Evolutionary conservation across 2,113 vertebrate species (phyloP).

Genomic region (Papio anubis): DNA sequence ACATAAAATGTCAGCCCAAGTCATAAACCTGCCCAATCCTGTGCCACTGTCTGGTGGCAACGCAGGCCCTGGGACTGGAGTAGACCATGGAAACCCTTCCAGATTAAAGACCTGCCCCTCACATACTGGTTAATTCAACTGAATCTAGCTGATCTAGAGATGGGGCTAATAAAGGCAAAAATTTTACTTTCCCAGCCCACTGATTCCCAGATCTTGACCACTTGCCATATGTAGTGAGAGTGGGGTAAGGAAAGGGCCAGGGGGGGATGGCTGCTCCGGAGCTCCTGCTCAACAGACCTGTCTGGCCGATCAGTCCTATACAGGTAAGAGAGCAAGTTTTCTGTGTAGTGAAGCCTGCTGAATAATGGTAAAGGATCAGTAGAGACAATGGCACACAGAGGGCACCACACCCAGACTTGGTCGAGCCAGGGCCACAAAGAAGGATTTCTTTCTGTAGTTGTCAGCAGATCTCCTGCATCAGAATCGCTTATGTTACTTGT

Average conservation of each 20-base stretch:
- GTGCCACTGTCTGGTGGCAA: background rate
- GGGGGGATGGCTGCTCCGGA: background rate
- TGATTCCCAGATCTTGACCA: background rate
- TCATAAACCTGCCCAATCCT: background rate
- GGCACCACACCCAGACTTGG: background rate
- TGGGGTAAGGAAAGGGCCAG: too few relatives aligned
- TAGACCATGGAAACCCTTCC: background rate
- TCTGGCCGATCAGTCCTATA: background rate
- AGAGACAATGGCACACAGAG: background rate
- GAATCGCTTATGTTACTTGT: background rate
- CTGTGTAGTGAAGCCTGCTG: background rate
- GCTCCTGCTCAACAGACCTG: background rate
- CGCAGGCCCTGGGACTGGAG: background rate
- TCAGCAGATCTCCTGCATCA: background rate
- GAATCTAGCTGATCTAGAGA: background rate
- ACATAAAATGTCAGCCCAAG: background rate
- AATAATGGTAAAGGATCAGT: background rate
- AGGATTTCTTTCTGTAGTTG: background rate
- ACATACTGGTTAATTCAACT: rapidly evolving
- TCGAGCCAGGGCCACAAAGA: background rate
- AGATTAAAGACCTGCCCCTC: background rate
- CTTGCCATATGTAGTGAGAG: background rate
- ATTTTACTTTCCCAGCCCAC: background rate
- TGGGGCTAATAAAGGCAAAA: background rate
- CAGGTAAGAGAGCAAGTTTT: background rate